These are phyloP conservation scores for Iguana delicatissima DNA, from an alignment of 2,797 vertebrate species.

Conservation along the genomic window DNA sequence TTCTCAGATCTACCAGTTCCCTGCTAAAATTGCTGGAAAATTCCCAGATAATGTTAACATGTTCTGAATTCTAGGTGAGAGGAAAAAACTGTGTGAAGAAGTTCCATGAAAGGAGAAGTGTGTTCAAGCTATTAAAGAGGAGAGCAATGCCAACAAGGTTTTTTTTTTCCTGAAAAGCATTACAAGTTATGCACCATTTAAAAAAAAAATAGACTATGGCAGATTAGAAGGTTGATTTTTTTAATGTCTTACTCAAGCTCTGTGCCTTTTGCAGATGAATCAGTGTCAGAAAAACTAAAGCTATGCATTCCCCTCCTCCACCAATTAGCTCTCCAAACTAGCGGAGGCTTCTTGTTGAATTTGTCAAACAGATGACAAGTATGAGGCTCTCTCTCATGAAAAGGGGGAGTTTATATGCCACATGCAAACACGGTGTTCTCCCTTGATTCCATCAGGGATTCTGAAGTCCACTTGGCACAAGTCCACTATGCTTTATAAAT, in stretches of 20 bases:
- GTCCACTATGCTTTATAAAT: not conserved
- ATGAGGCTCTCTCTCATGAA: not conserved
- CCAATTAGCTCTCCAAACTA: not conserved
- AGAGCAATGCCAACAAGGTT: too few species aligned
- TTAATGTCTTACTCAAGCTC: not conserved
- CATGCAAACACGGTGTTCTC: not conserved
- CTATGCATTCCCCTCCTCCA: not conserved
- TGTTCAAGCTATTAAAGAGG: not conserved
- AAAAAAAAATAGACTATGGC: too few species aligned
- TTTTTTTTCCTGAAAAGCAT: too few species aligned
- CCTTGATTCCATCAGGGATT: not conserved
- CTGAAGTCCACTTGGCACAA: not conserved
- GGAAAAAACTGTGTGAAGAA: not conserved
- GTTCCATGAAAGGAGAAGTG: not conserved
- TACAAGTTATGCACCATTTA: not conserved
- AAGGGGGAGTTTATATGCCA: not conserved
- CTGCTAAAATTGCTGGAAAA: slow-evolving; percentile 21
- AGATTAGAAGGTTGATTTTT: not conserved
- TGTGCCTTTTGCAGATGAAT: not conserved
- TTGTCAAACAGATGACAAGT: not conserved
- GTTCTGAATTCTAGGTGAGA: not conserved
- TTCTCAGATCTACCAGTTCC: not conserved
- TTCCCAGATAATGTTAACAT: slow-evolving; percentile 1
- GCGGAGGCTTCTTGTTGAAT: not conserved
- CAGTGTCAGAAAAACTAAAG: not conserved